Evolutionary conservation across 2,113 vertebrate species (phyloP), one percentile per base, ranked within the genome.

Genomic region (Desmodus rotundus): DNA sequence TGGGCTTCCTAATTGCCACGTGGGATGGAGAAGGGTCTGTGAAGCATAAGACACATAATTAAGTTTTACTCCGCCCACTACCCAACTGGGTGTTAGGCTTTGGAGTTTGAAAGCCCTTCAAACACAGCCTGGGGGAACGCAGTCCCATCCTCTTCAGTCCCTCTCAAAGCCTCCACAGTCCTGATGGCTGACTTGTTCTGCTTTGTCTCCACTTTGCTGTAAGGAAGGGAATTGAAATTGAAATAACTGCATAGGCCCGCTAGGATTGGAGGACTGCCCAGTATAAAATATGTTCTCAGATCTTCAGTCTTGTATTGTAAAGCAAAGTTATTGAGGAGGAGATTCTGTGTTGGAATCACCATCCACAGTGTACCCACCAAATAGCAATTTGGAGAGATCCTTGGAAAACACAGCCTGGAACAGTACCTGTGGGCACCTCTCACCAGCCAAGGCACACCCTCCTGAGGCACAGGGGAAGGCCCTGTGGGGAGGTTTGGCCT

Each of bases 401-500:
- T 11, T 54, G 4, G 26, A 12, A 19, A 19, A 28, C 24, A 41
- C 13, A 24, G 4, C 45, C 36, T 0, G 0, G 65, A 28, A 45
- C 24, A 41, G 4, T 11, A 15, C 80, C 43, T 1, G 33, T 61
- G n/a, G 65, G 22, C 33, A 7, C 7, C n/a, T 63, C 61, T 63
- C 28, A 14, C 61, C 73, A n/a, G 73, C 31, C 13, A 7, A 24
- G 24, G 45, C 15, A 50, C 4, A 2, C 47, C 14, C 38, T 50
- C 47, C 33, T 1, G 22, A 28, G 36, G 13, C 19, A 45, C 19
- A n/a, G 36, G 80, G 80, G 97, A 81, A 70, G 82, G 95, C 38
- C 41, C 33, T 0, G 38, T 38, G 84, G 87, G 67, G 91, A 80
- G 56, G 81, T 15, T 93, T 93, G 91, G 87, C 87, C 90, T 97